Base-by-base conservation (phyloP, 2,113 vertebrate genomes). In the Clarias magur region DNA sequence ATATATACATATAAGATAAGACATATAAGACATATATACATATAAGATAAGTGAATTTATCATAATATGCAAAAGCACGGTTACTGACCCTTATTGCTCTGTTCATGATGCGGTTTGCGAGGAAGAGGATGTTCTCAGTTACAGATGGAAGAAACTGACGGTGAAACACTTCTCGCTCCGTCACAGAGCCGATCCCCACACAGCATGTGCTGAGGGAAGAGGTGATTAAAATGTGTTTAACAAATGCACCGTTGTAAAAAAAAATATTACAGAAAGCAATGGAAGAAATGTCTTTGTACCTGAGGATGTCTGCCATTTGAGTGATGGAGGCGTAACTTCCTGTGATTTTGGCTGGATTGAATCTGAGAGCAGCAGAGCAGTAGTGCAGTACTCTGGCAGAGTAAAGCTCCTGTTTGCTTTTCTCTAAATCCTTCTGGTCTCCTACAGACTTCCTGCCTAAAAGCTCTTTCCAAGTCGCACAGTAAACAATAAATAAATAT, bases 131-230 rank as follows among this genome's bases (percentile, higher is more conserved):
- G 91, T 89, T 96, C 86, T 96, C 94, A 79, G 91, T 6, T 79
- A 93, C 95, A 25, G 93, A 94, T 85, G 96, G 96, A 92, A 97
- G 95, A 75, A 96, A 94, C 75, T 95, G 93, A 56, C 88, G 92
- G 91, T 93, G 92, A 94, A 97, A 97, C 79, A 93, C 94, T 38
- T 96, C 95, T 83, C 89, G 89, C 88, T 96, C 94, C 90, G 93
- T 95, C 92, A 95, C 94, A 88, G 94, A 93, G 65, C 96, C 95
- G 82, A 96, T 92, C 59, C 94, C 96, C 67, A 97, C 95, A 93
- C 96, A 97, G 91, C 95, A 96, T 53, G 93, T 92, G 92, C 96
- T 97, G 85, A 72, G 90, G 89, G 81, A 88, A 88, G 87, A 0
- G 17, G 6, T 0, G 75, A 25, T 38, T 67, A 38, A 73, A 84